Percentiles rank a stretch among this genome's conserved stretches.
These are phyloP conservation scores for Heteractis magnifica DNA, from an alignment of 92 coral and sea anemone genomes.

Conservation along the genomic window DNA sequence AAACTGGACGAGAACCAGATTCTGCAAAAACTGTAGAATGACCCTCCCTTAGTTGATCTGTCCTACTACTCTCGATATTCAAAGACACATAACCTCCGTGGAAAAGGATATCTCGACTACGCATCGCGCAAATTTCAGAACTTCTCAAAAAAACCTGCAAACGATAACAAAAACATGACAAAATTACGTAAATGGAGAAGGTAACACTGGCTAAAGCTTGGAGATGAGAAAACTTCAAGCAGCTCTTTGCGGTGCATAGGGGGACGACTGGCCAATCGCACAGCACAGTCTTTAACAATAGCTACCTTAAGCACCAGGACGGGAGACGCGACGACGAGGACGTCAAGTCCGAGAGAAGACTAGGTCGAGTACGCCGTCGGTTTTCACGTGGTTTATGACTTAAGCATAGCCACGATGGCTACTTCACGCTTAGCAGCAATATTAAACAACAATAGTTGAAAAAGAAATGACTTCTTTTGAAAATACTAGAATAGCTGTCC, in stretches of 20 bases:
- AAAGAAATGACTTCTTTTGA: no score
- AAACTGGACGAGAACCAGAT: constrained; percentile 33
- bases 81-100: constrained; percentile 10
- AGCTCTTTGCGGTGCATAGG: no score
- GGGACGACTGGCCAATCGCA: background rate
- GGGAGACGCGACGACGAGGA: no score
- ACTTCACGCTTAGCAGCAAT: no score
- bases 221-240: constrained; percentile 23
- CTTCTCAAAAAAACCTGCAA: constrained; percentile 37
- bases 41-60: constrained; percentile 50
- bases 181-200: constrained; percentile 20
- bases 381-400: no score
- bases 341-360: no score
- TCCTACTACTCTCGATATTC: constrained; percentile 39
- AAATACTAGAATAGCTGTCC: no score
- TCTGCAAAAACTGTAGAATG: constrained; percentile 35
- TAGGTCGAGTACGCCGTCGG: no score
- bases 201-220: constrained; percentile 19
- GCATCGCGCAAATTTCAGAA: constrained; percentile 13
- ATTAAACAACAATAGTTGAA: no score
- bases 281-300: no score
- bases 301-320: no score
- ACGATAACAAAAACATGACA: constrained; percentile 1
- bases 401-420: no score
- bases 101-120: constrained; percentile 18